Conservation (phyloP, 2,888 invertebrate genomes). For the Euclidia mi region DNA sequence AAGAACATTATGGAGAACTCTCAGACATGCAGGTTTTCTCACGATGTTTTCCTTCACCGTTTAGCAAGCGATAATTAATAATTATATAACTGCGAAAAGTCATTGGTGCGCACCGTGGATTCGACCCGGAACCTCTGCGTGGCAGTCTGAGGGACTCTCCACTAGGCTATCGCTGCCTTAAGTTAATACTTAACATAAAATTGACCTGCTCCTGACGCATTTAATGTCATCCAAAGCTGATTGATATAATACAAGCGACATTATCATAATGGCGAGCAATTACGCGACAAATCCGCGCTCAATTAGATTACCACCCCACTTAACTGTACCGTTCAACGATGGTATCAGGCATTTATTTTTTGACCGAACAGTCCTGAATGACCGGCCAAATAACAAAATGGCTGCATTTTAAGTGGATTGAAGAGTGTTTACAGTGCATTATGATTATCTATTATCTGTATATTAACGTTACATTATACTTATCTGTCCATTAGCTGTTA, state of each 20-base stretch:
- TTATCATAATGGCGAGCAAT: background rate
- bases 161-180: no score
- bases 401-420: slow-evolving; percentile 10
- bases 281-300: slow-evolving; percentile 2
- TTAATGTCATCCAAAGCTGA: background rate
- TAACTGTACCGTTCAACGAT: background rate
- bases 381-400: slow-evolving; percentile 25
- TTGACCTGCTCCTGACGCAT: background rate
- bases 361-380: slow-evolving; percentile 12
- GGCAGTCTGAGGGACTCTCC: no score
- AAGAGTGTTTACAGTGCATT: slow-evolving; percentile 38
- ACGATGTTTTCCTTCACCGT: no score
- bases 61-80: no score
- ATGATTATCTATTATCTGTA: slow-evolving; percentile 43
- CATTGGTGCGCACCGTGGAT: no score
- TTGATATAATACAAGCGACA: background rate
- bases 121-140: no score
- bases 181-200: no score
- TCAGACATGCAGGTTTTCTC: no score
- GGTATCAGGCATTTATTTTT: background rate
- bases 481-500: slow-evolving; percentile 37
- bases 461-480: slow-evolving; percentile 17
- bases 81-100: no score
- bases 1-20: no score
- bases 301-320: slow-evolving; percentile 21